Conservation (phyloP, 1,140 invertebrate genomes). For the Cotesia glomerata region DNA sequence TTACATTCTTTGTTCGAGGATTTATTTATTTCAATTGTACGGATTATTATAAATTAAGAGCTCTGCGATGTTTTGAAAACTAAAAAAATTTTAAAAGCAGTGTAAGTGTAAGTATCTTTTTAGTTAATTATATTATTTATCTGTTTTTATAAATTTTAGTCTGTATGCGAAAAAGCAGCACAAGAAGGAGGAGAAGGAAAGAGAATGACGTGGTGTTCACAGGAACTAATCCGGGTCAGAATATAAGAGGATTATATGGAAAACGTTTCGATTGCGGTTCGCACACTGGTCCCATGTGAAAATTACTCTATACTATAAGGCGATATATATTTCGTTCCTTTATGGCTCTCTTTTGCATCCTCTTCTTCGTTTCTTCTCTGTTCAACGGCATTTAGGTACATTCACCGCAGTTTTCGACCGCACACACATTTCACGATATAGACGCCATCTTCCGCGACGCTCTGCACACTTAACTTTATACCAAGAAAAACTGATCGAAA, state of each 20-base stretch:
- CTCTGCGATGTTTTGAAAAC: too few relatives aligned
- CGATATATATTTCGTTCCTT: constrained; percentile 12
- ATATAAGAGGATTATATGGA: constrained; percentile 52
- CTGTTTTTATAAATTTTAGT: too few relatives aligned
- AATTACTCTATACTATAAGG: constrained; percentile 8
- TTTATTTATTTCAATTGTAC: too few relatives aligned
- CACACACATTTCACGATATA: too few relatives aligned
- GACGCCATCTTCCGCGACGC: too few relatives aligned
- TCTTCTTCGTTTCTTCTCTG: neutral
- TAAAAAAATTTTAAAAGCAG: too few relatives aligned
- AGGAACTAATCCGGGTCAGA: constrained; percentile 48
- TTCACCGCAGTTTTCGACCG: neutral
- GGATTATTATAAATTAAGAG: too few relatives aligned
- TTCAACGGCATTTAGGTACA: neutral
- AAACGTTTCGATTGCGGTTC: constrained; percentile 52
- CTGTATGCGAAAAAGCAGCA: neutral
- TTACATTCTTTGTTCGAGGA: too few relatives aligned
- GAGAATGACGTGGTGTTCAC: constrained; percentile 7
- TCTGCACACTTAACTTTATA: too few relatives aligned
- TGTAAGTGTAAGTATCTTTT: too few relatives aligned
- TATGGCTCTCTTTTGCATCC: neutral
- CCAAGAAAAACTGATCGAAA: too few relatives aligned
- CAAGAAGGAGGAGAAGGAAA: neutral
- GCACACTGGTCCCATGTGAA: constrained; percentile 8
- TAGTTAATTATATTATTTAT: too few relatives aligned